A percentile compares a stretch with the other conserved stretches of the same genome.
Evolutionary conservation across 2,797 vertebrate genomes (phyloP).

Genomic region (Rachycentron canadum): DNA sequence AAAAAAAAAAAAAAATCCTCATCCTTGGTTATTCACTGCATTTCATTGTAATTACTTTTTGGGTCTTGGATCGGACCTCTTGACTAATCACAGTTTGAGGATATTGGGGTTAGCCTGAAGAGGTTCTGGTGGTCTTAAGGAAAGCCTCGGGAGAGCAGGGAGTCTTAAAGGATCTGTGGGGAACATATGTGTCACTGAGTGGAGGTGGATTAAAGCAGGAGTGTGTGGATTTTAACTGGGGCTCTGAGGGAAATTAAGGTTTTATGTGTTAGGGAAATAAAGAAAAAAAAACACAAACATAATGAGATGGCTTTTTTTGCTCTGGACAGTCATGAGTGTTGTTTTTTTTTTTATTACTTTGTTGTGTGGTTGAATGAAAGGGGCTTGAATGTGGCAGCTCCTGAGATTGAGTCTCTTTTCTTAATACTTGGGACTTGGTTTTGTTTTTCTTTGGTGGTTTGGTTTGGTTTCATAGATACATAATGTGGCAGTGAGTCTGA

Average conservation of each 20-base stretch:
- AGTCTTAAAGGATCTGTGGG: conserved; percentile 50
- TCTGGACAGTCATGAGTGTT: background rate
- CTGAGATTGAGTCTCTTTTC: no score
- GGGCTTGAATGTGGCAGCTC: no score
- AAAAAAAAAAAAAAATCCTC: conserved; percentile 10
- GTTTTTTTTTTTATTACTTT: no score
- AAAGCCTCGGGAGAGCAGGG: conserved; percentile 44
- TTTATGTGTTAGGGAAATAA: conserved; percentile 48
- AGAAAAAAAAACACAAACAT: conserved; percentile 27
- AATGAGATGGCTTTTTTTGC: conserved; percentile 28
- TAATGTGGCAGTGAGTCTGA: no score
- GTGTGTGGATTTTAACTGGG: conserved; percentile 46
- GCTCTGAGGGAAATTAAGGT: conserved; percentile 56
- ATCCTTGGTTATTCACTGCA: conserved; percentile 35
- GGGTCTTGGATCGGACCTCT: conserved; percentile 46
- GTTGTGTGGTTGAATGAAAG: no score
- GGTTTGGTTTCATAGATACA: no score
- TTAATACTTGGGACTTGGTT: no score
- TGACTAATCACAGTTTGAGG: conserved; percentile 65
- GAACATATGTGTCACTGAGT: conserved; percentile 58
- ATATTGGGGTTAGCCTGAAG: conserved; percentile 57
- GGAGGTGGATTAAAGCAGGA: conserved; percentile 65
- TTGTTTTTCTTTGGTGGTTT: no score
- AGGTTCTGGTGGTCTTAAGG: conserved; percentile 64
- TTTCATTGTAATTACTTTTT: conserved; percentile 59